Percentiles rank a stretch among this genome's conserved stretches.
Conservation (phyloP, 1,140 invertebrate genomes). For the Mycetomoellerius zeteki region DNA sequence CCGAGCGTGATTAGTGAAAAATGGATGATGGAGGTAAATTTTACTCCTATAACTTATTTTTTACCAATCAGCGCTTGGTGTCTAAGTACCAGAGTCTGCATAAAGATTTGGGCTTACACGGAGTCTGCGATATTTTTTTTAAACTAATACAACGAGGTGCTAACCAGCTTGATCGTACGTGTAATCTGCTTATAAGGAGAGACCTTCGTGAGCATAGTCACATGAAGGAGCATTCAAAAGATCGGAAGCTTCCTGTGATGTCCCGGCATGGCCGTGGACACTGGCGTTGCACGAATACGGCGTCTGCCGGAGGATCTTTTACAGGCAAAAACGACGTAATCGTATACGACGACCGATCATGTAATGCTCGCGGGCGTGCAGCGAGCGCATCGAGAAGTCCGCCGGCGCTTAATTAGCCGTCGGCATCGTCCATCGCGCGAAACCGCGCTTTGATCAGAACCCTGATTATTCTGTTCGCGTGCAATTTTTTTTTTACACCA, state of each 20-base stretch:
- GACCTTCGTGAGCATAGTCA: constrained; percentile 37
- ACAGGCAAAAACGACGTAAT: constrained; percentile 75
- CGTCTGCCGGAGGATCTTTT: constrained; percentile 40
- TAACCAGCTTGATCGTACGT: constrained; percentile 19
- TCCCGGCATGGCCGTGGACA: constrained; percentile 71
- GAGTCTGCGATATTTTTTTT: constrained; percentile 1
- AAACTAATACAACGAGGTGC: constrained; percentile 16
- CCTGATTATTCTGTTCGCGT: constrained; percentile 68
- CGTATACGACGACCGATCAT: constrained; percentile 78
- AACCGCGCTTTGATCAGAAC: constrained; percentile 74
- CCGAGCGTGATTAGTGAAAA: too few species aligned
- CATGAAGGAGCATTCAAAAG: constrained; percentile 72
- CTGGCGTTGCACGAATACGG: constrained; percentile 70
- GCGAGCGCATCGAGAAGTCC: constrained; percentile 65
- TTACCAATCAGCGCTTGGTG: too few species aligned
- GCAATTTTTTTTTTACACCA: neutral
- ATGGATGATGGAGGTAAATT: too few species aligned
- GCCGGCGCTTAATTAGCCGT: constrained; percentile 74
- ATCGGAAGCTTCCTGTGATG: constrained; percentile 74
- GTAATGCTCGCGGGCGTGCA: constrained; percentile 71
- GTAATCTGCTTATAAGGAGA: constrained; percentile 62
- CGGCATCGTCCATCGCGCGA: constrained; percentile 67
- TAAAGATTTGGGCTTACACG: neutral
- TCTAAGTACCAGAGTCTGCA: too few species aligned
- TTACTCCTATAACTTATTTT: too few species aligned